phyloP scores from a whole-genome alignment of 2,797 vertebrate genomes.

The Distichodus sexfasciatus region DNA sequence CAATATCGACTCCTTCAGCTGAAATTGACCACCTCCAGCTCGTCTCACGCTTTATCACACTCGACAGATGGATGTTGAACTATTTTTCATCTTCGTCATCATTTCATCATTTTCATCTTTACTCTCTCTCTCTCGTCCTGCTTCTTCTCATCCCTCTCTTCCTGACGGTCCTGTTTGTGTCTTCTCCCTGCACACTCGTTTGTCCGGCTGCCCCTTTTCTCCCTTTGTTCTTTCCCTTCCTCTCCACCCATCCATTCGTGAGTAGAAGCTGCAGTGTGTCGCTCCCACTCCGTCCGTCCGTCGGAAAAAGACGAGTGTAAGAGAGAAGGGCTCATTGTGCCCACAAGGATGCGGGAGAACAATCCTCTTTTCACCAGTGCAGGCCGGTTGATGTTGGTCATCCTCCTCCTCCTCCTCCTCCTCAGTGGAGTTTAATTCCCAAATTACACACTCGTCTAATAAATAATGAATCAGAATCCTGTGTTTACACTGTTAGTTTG shows the following conservation, averaged over 20 bases:
- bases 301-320: slow-evolving; percentile 20
- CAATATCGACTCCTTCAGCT: too few relatives aligned
- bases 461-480: too few relatives aligned
- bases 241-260: slow-evolving; percentile 53
- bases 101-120: slow-evolving; percentile 1
- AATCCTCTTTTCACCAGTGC: not conserved
- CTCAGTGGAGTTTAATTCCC: too few relatives aligned
- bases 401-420: too few relatives aligned
- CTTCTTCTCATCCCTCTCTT: not conserved
- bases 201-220: not conserved
- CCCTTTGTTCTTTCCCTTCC: slow-evolving; percentile 3
- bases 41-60: slow-evolving; percentile 11
- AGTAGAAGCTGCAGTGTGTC: slow-evolving; percentile 29
- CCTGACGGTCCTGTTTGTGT: not conserved
- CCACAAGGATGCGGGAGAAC: slow-evolving; percentile 11
- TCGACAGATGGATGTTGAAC: slow-evolving; percentile 47
- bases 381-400: not conserved
- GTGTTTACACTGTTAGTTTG: too few relatives aligned
- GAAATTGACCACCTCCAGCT: too few relatives aligned
- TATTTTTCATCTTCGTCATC: not conserved
- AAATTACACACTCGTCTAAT: too few relatives aligned
- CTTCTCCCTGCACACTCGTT: not conserved
- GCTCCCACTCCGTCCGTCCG: slow-evolving; percentile 10
- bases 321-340: slow-evolving; percentile 15
- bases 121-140: not conserved